A percentile compares a stretch with the other conserved stretches of the same genome.
Evolutionary conservation across 2,797 vertebrate species (phyloP).

Genomic region (Coccyzus lansbergi): DNA sequence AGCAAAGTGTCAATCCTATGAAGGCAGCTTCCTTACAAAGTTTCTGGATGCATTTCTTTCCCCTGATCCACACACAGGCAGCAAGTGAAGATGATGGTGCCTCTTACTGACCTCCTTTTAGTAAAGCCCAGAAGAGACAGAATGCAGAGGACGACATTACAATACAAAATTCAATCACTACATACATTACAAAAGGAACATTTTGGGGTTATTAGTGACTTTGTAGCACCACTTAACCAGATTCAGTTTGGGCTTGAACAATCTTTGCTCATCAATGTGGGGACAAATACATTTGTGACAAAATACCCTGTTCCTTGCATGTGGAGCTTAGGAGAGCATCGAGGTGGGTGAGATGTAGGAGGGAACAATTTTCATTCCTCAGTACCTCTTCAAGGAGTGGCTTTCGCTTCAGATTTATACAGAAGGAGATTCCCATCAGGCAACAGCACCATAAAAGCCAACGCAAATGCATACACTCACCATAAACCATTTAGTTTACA

Average conservation of each 20-base stretch:
- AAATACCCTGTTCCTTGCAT: background rate
- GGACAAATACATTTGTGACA: background rate
- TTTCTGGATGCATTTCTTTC: background rate
- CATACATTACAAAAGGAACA: slow-evolving; percentile 4
- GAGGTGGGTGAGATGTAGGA: no score
- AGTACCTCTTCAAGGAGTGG: background rate
- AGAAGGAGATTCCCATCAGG: background rate
- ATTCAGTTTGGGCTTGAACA: slow-evolving; percentile 23
- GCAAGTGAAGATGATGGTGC: background rate
- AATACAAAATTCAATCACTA: no score
- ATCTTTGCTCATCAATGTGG: background rate
- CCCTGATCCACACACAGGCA: background rate
- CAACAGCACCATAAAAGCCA: background rate
- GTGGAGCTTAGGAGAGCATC: background rate
- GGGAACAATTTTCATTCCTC: background rate
- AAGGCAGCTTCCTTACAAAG: background rate
- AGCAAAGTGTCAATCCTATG: background rate
- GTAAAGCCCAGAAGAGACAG: background rate
- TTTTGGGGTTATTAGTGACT: slow-evolving; percentile 3
- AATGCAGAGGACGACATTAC: background rate
- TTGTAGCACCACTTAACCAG: background rate
- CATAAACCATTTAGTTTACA: background rate
- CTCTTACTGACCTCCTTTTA: background rate
- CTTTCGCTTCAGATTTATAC: background rate
- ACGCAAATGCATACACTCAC: fast-evolving